Percentiles rank a stretch among this genome's conserved stretches.
Evolutionary conservation across 2,888 invertebrate species (phyloP).

Genomic region (Ligdia adustata): DNA sequence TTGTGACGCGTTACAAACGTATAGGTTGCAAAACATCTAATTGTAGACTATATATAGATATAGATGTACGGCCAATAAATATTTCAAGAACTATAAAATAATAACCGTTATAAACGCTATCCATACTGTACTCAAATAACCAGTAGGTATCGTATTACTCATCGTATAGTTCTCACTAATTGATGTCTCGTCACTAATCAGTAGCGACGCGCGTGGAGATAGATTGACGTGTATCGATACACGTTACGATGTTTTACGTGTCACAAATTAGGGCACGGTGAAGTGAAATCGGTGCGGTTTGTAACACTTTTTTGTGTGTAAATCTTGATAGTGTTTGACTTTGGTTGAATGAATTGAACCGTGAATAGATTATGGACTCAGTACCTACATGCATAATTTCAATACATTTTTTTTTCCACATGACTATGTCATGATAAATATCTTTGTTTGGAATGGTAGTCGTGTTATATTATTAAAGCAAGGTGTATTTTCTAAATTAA

Average conservation of each 20-base stretch:
- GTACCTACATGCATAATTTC: not conserved
- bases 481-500: too few relatives aligned
- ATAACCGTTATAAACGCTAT: too few relatives aligned
- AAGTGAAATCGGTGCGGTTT: constrained; percentile 51
- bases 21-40: too few relatives aligned
- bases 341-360: constrained; percentile 6
- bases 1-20: too few relatives aligned
- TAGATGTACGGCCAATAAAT: too few relatives aligned
- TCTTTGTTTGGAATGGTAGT: too few relatives aligned
- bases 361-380: not conserved
- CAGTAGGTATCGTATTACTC: constrained; percentile 54
- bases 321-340: constrained; percentile 29
- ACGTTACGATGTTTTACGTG: constrained; percentile 57
- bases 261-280: constrained; percentile 60
- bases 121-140: constrained; percentile 28
- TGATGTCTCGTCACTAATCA: constrained; percentile 71
- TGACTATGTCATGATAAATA: too few relatives aligned
- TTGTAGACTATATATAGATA: too few relatives aligned
- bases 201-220: constrained; percentile 65
- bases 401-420: too few relatives aligned
- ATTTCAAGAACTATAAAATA: too few relatives aligned
- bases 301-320: constrained; percentile 46
- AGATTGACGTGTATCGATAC: constrained; percentile 69
- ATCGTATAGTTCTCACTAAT: constrained; percentile 49
- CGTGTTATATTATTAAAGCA: too few relatives aligned